Evolutionary conservation across 2,113 vertebrate species (phyloP).

Genomic region (Plotosus lineatus): DNA sequence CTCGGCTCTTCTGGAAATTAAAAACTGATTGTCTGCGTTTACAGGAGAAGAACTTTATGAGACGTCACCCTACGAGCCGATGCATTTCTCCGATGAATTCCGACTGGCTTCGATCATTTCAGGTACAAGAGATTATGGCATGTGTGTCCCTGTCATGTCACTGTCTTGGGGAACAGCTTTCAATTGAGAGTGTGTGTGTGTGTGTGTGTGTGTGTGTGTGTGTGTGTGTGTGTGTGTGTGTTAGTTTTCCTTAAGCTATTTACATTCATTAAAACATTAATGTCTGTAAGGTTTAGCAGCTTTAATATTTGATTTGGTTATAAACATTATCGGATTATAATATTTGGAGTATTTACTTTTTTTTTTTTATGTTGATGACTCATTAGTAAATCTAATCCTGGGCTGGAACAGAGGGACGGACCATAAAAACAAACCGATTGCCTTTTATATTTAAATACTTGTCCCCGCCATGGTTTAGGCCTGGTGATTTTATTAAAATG

Average conservation of each 20-base stretch:
- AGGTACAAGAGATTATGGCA: slow-evolving; percentile 72
- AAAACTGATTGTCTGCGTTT: slow-evolving; percentile 44
- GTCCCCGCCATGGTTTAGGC: background rate
- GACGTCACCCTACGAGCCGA: slow-evolving; percentile 92
- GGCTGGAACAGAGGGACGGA: background rate
- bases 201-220: background rate
- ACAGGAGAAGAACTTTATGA: slow-evolving; percentile 92
- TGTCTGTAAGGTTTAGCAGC: background rate
- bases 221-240: background rate
- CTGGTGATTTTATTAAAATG: background rate
- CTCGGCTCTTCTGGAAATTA: background rate
- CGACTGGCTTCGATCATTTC: slow-evolving; percentile 91
- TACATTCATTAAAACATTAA: background rate
- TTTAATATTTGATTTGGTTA: background rate
- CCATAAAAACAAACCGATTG: background rate
- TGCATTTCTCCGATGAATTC: slow-evolving; percentile 88
- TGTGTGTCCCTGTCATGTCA: background rate
- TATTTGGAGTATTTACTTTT: background rate
- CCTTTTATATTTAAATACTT: background rate
- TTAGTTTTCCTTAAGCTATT: background rate
- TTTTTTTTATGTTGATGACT: background rate
- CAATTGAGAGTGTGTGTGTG: background rate
- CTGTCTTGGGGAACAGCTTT: background rate
- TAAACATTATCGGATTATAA: background rate
- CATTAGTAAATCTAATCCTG: background rate